A percentile compares a stretch with the other conserved stretches of the same genome.
These are phyloP conservation scores for Ceratosolen fusciceps DNA, from an alignment of 1,140 invertebrate genomes.

Conservation along the genomic window DNA sequence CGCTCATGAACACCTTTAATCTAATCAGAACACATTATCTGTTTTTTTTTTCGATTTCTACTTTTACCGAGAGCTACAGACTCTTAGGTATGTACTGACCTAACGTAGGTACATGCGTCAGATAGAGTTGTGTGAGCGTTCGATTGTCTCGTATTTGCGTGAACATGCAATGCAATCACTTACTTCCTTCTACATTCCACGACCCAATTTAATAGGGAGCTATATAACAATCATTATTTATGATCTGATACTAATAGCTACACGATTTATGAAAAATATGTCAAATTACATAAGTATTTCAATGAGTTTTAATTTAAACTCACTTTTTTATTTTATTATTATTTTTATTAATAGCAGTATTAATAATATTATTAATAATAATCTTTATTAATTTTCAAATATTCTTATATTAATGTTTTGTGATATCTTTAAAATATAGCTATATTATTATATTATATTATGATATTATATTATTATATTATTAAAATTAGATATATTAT, in stretches of 20 bases:
- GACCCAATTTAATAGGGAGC: slow-evolving; percentile 30
- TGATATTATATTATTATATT: too few relatives aligned
- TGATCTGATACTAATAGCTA: not conserved
- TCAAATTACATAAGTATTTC: not conserved
- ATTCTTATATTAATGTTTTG: too few relatives aligned
- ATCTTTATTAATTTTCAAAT: too few relatives aligned
- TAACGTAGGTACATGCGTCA: not conserved
- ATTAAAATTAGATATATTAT: too few relatives aligned
- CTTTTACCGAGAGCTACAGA: slow-evolving; percentile 54
- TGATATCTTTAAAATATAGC: too few relatives aligned
- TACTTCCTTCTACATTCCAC: slow-evolving; percentile 51
- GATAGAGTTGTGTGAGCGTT: not conserved
- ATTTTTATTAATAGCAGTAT: too few relatives aligned
- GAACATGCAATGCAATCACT: slow-evolving; percentile 11
- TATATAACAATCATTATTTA: too few relatives aligned
- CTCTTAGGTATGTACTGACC: not conserved
- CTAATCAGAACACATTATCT: slow-evolving; percentile 1
- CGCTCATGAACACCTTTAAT: slow-evolving; percentile 17
- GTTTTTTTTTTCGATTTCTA: slow-evolving; percentile 35
- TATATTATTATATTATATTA: too few relatives aligned
- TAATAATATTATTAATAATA: too few relatives aligned
- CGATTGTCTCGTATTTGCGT: not conserved
- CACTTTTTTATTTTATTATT: too few relatives aligned
- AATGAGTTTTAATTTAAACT: too few relatives aligned
- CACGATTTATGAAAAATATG: not conserved